phyloP scores from a whole-genome alignment of 37 sponge, comb jelly and placozoan genomes.

The Oopsacas minuta region DNA sequence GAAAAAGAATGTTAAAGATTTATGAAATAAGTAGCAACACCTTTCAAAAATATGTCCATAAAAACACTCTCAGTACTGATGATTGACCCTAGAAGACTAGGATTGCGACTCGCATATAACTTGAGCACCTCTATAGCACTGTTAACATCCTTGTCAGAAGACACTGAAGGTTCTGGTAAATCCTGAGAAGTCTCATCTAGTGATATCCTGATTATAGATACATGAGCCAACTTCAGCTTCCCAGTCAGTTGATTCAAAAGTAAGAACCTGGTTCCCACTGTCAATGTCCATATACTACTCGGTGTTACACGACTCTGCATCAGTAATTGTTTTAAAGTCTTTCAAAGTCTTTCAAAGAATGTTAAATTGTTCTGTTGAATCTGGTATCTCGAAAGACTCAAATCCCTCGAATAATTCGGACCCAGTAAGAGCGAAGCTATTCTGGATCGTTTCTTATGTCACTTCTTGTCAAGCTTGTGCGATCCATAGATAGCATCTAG shows the following conservation, averaged over 20 bases:
- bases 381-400: not conserved
- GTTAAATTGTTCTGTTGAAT: conserved; percentile 2
- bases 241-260: conserved; percentile 16
- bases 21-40: not conserved
- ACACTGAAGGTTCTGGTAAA: conserved; percentile 12
- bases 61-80: conserved; percentile 19
- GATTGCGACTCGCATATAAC: conserved; percentile 14
- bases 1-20: not conserved
- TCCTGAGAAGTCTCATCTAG: conserved; percentile 19
- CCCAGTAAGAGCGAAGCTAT: not conserved
- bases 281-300: conserved; percentile 15
- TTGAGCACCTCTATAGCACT: conserved; percentile 14
- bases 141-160: conserved; percentile 17
- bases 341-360: conserved; percentile 10
- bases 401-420: conserved; percentile 2
- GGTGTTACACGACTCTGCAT: conserved; percentile 2
- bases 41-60: conserved; percentile 9
- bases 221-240: conserved; percentile 10
- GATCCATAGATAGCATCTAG: conserved; percentile 11
- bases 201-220: conserved; percentile 11
- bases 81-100: conserved; percentile 7
- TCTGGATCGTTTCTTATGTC: conserved; percentile 15
- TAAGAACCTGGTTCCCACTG: conserved; percentile 17
- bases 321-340: not conserved
- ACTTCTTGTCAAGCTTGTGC: conserved; percentile 9